Evolutionary conservation across 2,797 vertebrate species (phyloP).

Genomic region (Lutjanus argentimaculatus): DNA sequence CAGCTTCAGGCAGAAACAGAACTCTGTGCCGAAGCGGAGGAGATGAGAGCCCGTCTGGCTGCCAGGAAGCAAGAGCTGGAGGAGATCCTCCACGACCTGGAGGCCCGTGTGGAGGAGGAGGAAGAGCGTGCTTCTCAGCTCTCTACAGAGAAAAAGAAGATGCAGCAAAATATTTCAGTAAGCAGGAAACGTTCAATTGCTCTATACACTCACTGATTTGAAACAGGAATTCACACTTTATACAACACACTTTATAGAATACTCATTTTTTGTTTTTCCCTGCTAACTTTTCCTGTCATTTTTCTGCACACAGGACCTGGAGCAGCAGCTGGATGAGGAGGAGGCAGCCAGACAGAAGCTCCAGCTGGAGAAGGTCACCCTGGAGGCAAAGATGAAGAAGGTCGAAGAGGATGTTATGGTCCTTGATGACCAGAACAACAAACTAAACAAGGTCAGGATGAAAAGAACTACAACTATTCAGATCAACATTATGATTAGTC

Average conservation of each 20-base stretch:
- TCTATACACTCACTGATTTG: not conserved
- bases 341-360: slow-evolving; percentile 96
- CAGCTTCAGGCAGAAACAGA: slow-evolving; percentile 98
- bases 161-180: slow-evolving; percentile 98
- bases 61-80: slow-evolving; percentile 98
- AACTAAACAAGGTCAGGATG: slow-evolving; percentile 91
- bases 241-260: not conserved
- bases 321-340: slow-evolving; percentile 98
- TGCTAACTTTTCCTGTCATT: too few relatives aligned
- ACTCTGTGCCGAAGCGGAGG: slow-evolving; percentile 96
- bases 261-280: not conserved
- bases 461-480: too few relatives aligned
- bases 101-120: slow-evolving; percentile 97
- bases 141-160: slow-evolving; percentile 93
- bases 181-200: slow-evolving; percentile 12
- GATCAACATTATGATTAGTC: not conserved
- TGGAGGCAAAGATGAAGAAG: slow-evolving; percentile 96
- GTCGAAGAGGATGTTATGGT: slow-evolving; percentile 95
- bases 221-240: too few relatives aligned
- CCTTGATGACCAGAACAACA: slow-evolving; percentile 96
- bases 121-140: slow-evolving; percentile 95
- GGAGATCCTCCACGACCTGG: slow-evolving; percentile 97
- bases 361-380: slow-evolving; percentile 96
- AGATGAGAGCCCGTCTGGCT: slow-evolving; percentile 95
- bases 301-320: slow-evolving; percentile 88